phyloP scores from a whole-genome alignment of 2,113 vertebrate species.

The Meleagris gallopavo region DNA sequence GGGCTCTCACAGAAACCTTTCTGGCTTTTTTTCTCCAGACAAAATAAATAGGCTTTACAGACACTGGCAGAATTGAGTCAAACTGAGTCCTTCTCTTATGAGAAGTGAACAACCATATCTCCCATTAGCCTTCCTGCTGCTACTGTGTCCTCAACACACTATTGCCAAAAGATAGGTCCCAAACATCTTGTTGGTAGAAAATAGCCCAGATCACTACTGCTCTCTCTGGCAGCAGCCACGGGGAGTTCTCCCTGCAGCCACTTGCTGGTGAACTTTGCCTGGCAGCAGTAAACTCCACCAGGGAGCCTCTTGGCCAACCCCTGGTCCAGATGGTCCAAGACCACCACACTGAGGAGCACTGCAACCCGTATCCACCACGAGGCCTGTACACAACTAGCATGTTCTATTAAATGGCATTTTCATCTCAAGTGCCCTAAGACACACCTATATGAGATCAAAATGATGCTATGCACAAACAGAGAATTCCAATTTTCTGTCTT shows the following conservation, averaged over 20 bases:
- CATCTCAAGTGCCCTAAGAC: not conserved
- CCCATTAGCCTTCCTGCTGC: not conserved
- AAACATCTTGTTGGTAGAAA: not conserved
- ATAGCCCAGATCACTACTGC: not conserved
- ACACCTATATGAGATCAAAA: not conserved
- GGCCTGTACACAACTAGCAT: not conserved
- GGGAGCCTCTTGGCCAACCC: not conserved
- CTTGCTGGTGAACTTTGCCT: not conserved
- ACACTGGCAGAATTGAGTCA: not conserved
- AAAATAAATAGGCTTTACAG: constrained; percentile 2
- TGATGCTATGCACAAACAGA: not conserved
- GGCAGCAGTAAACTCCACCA: not conserved
- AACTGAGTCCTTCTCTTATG: not conserved
- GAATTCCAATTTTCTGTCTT: not conserved
- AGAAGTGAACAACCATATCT: not conserved
- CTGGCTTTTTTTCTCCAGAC: not conserved
- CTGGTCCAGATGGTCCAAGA: not conserved
- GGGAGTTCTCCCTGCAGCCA: not conserved
- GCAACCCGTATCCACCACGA: fast-evolving
- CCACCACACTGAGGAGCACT: not conserved
- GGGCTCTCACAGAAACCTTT: not conserved
- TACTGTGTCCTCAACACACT: not conserved
- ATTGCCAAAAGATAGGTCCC: not conserved
- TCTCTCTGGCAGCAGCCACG: not conserved
- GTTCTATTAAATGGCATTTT: not conserved